Base-by-base conservation (phyloP, 2,888 invertebrate genomes). In the Megalurothrips usitatus region DNA sequence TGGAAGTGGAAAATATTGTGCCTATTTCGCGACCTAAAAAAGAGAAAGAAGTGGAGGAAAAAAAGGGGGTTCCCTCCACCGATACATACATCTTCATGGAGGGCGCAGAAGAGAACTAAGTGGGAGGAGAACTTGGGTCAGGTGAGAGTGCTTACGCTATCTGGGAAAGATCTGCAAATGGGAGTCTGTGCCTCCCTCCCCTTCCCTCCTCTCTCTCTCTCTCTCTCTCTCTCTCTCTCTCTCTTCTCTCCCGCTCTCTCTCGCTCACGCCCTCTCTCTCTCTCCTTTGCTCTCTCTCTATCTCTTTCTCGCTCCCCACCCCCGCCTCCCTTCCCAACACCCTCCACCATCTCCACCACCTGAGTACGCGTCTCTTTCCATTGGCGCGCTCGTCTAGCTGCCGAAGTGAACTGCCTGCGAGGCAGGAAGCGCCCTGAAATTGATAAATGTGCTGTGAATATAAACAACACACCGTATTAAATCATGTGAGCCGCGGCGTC, bases 101-200 rank as follows among this genome's bases (percentile, higher is more conserved):
- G 12, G 68, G 68, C 68, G 26, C 68, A 9, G 68, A 17, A 19
- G 58, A 58, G 58, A 58, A 58, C 58, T 58, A 43, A 43, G 34
- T 43, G 34, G 58, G 58, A 6, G 14, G 58, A 58, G 58, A 17
- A 17, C 58, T 58, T 43, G 19, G 23, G 68, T 75, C 68, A 75
- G 68, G 68, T 75, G 68, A 23, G 26, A 75, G 26, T 26, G 68
- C 68, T 75, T 75, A 75, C 68, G 68, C 68, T 75, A 75, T 75
- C 68, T 23, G 23, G 26, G 68, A 75, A 75, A 75, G 68, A 75
- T 75, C 68, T 75, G 68, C 23, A 75, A 75, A 75, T 75, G 23
- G 68, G 68, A 75, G 23, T 26, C 68, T 26, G 68, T 8, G 52
- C 58, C 58, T 17, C 58, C 0, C 52, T 19, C 34, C 6, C 34